A percentile compares a stretch with the other conserved stretches of the same genome.
phyloP scores from a whole-genome alignment of 2,888 invertebrate genomes.

The Amaurobius ferox region DNA sequence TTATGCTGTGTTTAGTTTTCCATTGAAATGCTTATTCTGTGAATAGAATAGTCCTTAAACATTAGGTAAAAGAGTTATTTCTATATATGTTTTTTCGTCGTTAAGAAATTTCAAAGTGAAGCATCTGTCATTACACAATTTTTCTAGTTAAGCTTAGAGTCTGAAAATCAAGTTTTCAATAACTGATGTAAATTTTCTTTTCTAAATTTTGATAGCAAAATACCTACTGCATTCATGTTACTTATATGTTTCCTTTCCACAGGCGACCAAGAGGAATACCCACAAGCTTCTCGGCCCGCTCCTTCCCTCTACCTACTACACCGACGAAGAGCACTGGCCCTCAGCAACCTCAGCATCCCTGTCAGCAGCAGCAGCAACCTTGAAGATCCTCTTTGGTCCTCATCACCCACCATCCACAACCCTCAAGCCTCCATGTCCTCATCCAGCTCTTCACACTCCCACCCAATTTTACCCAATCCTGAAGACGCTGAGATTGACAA shows the following conservation, averaged over 20 bases:
- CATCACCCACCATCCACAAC: slow-evolving; percentile 47
- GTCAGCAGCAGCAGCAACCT: slow-evolving; percentile 31
- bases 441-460: slow-evolving; percentile 7
- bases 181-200: too few relatives aligned
- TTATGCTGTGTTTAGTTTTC: too few relatives aligned
- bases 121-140: too few relatives aligned
- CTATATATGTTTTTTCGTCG: too few relatives aligned
- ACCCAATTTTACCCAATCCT: slow-evolving; percentile 19
- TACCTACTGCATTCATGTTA: too few relatives aligned
- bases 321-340: slow-evolving; percentile 37
- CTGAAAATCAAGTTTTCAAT: too few relatives aligned
- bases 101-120: too few relatives aligned
- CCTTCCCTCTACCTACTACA: slow-evolving; percentile 22
- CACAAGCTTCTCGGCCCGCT: not conserved
- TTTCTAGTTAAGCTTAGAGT: too few relatives aligned
- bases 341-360: slow-evolving; percentile 62
- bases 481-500: slow-evolving; percentile 72
- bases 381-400: slow-evolving; percentile 54
- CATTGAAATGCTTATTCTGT: too few relatives aligned
- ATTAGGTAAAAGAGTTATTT: too few relatives aligned
- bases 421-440: slow-evolving; percentile 16
- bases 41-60: too few relatives aligned
- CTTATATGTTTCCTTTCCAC: not conserved
- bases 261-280: slow-evolving; percentile 59
- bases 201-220: too few relatives aligned